Evolutionary conservation across 2,113 vertebrate genomes (phyloP).

Genomic region (Protobothrops mucrosquamatus): DNA sequence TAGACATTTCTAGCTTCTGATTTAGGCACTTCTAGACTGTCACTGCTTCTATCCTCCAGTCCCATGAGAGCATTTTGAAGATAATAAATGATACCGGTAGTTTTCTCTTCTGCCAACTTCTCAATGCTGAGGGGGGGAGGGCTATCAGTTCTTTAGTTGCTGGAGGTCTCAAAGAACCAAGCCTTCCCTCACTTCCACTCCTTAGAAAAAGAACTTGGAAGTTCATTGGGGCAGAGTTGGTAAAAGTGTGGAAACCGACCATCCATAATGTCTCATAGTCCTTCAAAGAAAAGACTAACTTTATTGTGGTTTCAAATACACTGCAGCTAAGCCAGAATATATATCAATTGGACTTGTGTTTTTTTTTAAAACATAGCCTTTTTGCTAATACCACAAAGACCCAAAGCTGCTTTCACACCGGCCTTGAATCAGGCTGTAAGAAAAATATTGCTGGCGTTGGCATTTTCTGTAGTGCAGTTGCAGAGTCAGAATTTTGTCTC

Average conservation of each 20-base stretch:
- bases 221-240: not conserved
- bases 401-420: not conserved
- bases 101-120: not conserved
- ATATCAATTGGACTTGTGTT: not conserved
- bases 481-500: not conserved
- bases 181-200: not conserved
- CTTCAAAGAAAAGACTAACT: not conserved
- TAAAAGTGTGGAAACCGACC: not conserved
- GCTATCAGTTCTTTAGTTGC: not conserved
- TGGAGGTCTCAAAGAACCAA: not conserved
- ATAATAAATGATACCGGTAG: not conserved
- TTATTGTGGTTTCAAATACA: not conserved
- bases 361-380: not conserved
- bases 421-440: not conserved
- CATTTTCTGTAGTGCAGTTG: not conserved
- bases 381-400: not conserved
- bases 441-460: not conserved
- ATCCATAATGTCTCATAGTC: not conserved
- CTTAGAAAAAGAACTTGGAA: not conserved
- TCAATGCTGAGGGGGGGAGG: not conserved
- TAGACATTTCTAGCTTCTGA: not conserved
- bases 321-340: not conserved
- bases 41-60: not conserved
- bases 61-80: not conserved
- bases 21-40: not conserved